phyloP scores from a whole-genome alignment of 2,113 vertebrate genomes.

The Peromyscus californicus region DNA sequence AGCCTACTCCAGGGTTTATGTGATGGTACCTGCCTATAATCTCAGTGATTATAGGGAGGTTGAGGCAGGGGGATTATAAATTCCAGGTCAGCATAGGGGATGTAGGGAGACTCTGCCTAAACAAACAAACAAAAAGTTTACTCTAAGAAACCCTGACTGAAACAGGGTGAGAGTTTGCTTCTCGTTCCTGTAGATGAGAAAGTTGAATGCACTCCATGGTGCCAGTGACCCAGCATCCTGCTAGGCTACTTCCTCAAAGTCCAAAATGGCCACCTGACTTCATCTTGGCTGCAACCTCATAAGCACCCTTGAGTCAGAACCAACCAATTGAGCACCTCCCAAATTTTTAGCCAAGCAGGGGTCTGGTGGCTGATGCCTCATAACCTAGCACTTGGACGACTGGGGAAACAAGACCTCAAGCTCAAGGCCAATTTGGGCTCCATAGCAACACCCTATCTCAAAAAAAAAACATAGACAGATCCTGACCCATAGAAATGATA shows the following conservation, averaged over 20 bases:
- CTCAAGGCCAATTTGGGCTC: neutral
- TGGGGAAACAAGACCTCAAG: neutral
- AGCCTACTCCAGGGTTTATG: neutral
- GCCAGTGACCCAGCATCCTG: neutral
- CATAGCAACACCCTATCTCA: neutral
- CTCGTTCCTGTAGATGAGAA: neutral
- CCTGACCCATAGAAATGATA: neutral
- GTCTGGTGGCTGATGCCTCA: neutral
- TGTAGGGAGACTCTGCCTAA: neutral
- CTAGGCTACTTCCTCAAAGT: neutral
- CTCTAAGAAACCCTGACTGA: neutral
- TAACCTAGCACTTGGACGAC: neutral
- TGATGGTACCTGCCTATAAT: neutral
- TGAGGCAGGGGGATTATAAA: neutral
- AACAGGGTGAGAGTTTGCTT: neutral
- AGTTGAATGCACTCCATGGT: neutral
- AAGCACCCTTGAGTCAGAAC: neutral
- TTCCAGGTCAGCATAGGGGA: neutral
- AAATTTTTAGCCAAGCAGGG: neutral
- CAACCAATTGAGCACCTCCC: neutral
- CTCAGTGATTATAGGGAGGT: neutral
- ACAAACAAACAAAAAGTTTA: neutral
- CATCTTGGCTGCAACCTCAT: neutral
- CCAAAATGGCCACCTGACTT: constrained; percentile 10
- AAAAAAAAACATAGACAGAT: neutral